Conservation (phyloP, 2,797 vertebrate genomes). For the Moxostoma hubbsi region DNA sequence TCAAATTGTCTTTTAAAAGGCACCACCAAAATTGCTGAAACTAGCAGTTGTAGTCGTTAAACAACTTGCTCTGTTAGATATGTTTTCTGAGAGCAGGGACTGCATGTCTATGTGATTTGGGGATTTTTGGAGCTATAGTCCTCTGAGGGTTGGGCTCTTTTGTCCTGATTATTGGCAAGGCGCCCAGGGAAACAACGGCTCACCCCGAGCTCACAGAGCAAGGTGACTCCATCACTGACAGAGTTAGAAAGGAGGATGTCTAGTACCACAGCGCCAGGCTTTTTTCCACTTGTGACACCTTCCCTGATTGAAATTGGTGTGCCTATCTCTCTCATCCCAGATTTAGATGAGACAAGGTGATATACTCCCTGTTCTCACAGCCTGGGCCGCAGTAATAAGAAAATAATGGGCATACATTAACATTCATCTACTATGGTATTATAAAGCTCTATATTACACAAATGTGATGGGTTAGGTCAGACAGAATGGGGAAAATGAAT, state of each 20-base stretch:
- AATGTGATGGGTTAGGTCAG: conserved; percentile 50
- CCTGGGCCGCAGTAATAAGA: conserved; percentile 43
- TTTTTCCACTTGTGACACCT: conserved; percentile 48
- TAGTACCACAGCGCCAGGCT: conserved; percentile 4
- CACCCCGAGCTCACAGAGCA: conserved; percentile 64
- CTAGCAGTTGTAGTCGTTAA: not conserved
- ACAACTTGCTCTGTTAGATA: not conserved
- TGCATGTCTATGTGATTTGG: conserved; percentile 20
- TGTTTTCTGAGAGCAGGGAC: conserved; percentile 17
- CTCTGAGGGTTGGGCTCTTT: conserved; percentile 33
- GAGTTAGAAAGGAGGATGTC: no score
- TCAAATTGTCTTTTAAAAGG: not conserved
- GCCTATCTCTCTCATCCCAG: conserved; percentile 32
- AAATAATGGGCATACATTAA: conserved; percentile 46
- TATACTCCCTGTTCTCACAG: conserved; percentile 43
- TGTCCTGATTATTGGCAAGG: conserved; percentile 63
- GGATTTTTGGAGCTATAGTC: conserved; percentile 18
- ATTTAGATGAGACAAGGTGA: conserved; percentile 31
- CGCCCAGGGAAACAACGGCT: conserved; percentile 67
- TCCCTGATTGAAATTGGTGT: conserved; percentile 55
- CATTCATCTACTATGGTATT: not conserved
- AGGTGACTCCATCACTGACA: conserved; percentile 68
- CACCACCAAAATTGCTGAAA: not conserved
- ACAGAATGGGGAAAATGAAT: conserved; percentile 35
- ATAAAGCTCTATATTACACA: conserved; percentile 37